phyloP scores from a whole-genome alignment of 2,113 vertebrate genomes.

The Azemiops feae region DNA sequence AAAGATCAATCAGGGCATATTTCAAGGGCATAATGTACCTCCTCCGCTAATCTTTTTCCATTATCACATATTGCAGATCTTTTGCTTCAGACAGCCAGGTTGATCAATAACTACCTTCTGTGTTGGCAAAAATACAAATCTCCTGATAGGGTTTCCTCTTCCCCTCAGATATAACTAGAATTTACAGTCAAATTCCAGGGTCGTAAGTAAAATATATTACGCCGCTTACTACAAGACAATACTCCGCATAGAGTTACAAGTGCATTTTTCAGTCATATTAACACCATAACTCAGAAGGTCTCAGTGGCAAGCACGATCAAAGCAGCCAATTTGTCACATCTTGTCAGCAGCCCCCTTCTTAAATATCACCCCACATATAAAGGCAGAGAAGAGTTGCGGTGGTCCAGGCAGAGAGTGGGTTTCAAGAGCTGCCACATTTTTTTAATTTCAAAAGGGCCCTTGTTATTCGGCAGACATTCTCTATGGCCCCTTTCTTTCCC shows the following conservation, averaged over 20 bases:
- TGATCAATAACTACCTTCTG: slow-evolving; percentile 13
- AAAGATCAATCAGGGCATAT: not conserved
- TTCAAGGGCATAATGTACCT: not conserved
- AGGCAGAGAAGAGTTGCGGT: not conserved
- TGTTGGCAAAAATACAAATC: not conserved
- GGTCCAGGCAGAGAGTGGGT: not conserved
- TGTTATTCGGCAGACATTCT: not conserved
- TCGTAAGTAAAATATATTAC: slow-evolving; percentile 21
- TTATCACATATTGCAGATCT: slow-evolving; percentile 9
- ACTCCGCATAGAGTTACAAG: not conserved
- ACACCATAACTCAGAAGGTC: slow-evolving; percentile 21
- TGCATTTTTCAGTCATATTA: slow-evolving; percentile 16
- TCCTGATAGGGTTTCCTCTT: not conserved
- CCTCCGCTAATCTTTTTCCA: slow-evolving; percentile 14
- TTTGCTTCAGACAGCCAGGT: not conserved
- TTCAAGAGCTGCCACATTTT: not conserved
- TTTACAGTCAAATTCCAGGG: slow-evolving; percentile 23
- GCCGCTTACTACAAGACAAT: not conserved
- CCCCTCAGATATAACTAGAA: slow-evolving; percentile 4
- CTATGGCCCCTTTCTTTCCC: not conserved
- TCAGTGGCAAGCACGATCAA: not conserved
- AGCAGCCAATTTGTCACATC: slow-evolving; percentile 20
- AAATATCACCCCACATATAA: slow-evolving; percentile 14
- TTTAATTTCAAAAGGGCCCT: not conserved
- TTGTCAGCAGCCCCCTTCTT: slow-evolving; percentile 10